Evolutionary conservation across 2,888 invertebrate genomes (phyloP).

Genomic region (Oxytorus armatus): DNA sequence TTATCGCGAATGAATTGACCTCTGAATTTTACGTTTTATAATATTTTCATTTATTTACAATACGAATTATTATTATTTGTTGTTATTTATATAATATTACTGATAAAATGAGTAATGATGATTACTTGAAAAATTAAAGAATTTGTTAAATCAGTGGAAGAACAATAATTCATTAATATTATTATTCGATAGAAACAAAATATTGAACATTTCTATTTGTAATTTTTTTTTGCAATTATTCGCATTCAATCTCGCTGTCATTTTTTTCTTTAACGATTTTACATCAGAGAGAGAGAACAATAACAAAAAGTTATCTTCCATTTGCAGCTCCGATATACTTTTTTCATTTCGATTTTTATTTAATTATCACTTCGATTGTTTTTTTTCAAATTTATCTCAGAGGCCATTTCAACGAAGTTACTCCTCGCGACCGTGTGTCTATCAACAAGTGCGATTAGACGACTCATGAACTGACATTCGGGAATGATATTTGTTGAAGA

Average conservation of each 20-base stretch:
- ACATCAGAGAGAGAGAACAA: too few species aligned
- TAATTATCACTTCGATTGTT: too few species aligned
- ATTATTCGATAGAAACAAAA: too few species aligned
- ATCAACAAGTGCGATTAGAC: slow-evolving; percentile 24
- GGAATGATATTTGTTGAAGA: slow-evolving; percentile 27
- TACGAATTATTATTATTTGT: not conserved
- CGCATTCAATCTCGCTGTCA: too few species aligned
- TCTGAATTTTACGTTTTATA: slow-evolving; percentile 3
- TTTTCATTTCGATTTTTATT: too few species aligned
- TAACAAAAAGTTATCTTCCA: too few species aligned
- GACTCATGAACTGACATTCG: slow-evolving; percentile 23
- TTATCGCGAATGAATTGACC: slow-evolving; percentile 47
- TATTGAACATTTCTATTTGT: too few species aligned
- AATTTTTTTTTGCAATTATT: too few species aligned
- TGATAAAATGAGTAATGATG: not conserved
- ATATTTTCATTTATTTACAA: not conserved
- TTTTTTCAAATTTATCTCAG: slow-evolving; percentile 30
- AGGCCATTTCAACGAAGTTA: slow-evolving; percentile 54
- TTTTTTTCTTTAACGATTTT: too few species aligned
- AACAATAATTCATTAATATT: not conserved
- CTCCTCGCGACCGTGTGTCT: slow-evolving; percentile 32
- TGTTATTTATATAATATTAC: not conserved
- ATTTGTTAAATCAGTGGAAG: too few species aligned
- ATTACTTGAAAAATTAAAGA: too few species aligned
- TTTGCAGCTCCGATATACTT: too few species aligned